A percentile compares a stretch with the other conserved stretches of the same genome.
Conservation (phyloP, 2,113 vertebrate genomes). For the Donacobius atricapilla region DNA sequence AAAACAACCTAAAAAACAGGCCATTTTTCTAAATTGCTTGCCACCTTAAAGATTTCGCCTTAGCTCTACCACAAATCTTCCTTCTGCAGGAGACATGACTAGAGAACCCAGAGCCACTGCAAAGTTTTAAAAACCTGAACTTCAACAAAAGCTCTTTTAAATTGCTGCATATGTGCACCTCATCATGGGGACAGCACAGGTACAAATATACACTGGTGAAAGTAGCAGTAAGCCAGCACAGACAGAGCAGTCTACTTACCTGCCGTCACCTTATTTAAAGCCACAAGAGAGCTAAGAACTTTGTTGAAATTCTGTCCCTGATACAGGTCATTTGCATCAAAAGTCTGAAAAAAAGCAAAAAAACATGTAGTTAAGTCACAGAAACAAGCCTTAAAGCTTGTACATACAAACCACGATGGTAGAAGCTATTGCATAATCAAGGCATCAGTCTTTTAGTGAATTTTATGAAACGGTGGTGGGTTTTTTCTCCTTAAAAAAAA, state of each 20-base stretch:
- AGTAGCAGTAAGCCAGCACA: not conserved
- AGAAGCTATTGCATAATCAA: not conserved
- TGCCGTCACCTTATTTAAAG: slow-evolving; percentile 97
- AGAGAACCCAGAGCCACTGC: not conserved
- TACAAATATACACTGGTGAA: not conserved
- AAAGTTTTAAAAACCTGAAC: not conserved
- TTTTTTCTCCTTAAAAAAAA: not conserved
- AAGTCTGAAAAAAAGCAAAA: slow-evolving; percentile 78
- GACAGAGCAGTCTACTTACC: slow-evolving; percentile 74
- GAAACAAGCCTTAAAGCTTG: not conserved
- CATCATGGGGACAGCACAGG: not conserved
- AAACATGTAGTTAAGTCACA: not conserved
- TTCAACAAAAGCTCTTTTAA: not conserved
- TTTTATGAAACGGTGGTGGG: rapidly evolving
- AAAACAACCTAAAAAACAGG: not conserved
- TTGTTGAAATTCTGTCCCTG: slow-evolving; percentile 95
- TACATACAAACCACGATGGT: not conserved
- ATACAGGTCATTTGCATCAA: slow-evolving; percentile 95
- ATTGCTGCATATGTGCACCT: not conserved
- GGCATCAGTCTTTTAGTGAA: not conserved
- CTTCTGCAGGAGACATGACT: not conserved
- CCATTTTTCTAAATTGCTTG: not conserved
- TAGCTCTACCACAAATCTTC: not conserved
- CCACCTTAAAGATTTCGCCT: not conserved
- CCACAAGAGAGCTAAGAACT: slow-evolving; percentile 92